Conservation (phyloP, 2,888 invertebrate species). For the Megaustenia siamemsis region DNA sequence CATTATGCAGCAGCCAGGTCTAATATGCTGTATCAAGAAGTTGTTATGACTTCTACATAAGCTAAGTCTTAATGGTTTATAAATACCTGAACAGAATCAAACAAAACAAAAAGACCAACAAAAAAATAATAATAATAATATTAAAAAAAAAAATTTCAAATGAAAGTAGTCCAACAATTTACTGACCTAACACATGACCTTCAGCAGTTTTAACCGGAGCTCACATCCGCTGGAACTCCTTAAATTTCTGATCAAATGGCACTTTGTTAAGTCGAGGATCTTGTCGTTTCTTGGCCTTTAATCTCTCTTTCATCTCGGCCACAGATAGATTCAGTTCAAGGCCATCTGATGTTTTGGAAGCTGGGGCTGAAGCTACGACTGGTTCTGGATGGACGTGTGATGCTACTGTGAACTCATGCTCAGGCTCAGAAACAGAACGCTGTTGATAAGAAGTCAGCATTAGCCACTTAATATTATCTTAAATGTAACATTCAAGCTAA, state of each 20-base stretch:
- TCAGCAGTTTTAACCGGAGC: background rate
- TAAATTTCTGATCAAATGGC: conserved; percentile 58
- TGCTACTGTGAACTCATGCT: conserved; percentile 48
- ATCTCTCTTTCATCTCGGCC: conserved; percentile 69
- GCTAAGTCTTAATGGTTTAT: background rate
- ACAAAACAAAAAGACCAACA: background rate
- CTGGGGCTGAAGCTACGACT: conserved; percentile 13
- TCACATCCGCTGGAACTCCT: conserved; percentile 60
- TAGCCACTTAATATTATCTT: no score
- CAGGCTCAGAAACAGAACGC: conserved; percentile 14
- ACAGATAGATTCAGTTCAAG: conserved; percentile 63
- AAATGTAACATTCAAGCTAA: no score
- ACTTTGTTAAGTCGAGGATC: conserved; percentile 64
- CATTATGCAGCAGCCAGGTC: background rate
- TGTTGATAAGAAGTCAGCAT: background rate
- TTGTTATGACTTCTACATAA: background rate
- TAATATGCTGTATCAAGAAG: background rate
- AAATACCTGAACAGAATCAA: background rate
- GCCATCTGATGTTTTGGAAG: conserved; percentile 28
- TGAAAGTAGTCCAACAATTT: background rate
- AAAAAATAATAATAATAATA: background rate
- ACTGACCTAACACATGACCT: conserved; percentile 7
- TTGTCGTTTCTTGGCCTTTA: conserved; percentile 65
- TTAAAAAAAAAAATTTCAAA: no score
- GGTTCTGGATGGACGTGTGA: background rate